Evolutionary conservation across 2,888 invertebrate species (phyloP), one percentile per base, ranked within the genome.

Genomic region (Mythimna pallens): DNA sequence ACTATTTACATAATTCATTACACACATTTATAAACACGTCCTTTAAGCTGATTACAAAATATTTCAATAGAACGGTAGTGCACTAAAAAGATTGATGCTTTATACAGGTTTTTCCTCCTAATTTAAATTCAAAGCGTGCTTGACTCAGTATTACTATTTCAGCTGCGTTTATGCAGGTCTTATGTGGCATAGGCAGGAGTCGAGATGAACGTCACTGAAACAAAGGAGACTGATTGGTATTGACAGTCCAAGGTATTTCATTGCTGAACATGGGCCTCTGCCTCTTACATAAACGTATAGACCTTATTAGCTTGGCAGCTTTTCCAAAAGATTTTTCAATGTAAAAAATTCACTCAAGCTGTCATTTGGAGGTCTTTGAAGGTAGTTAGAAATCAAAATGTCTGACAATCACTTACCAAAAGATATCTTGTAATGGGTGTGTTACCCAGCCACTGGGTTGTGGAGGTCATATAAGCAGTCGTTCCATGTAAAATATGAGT

Each of bases 111-210:
- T 81, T 80, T 82, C 80, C 83, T 82, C 59, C 68, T 66, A 63
- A 22, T 82, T 79, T 55, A 30, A 6, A 73, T 82, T 79, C 73
- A 55, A 55, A 63, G 52, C 59, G 25, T 57, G 58, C 58, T 36
- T 30, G 50, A 65, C 54, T 3, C 34, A 54, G 72, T 62, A 65
- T 80, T 78, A 65, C 73, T 79, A 82, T 80, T 82, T 72, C 55
- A 69, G 58, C 43, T 78, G 83, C 79, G 80, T 78, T 47, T 63
- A n/a, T 52, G 62, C 79, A 66, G 50, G 67, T 78, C 79, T 65
- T 78, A 68, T 82, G 68, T 65, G 72, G 73, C 72, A 58, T 55
- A 43, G 36, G 36, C 57, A 7, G 30, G 22, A 57, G 40, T 54
- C 78, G 65, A 78, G 61, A 57, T 63, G 12, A 59, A n/a, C 36